Evolutionary conservation across 2,113 vertebrate genomes (phyloP).

Genomic region (Thamnophis sirtalis): DNA sequence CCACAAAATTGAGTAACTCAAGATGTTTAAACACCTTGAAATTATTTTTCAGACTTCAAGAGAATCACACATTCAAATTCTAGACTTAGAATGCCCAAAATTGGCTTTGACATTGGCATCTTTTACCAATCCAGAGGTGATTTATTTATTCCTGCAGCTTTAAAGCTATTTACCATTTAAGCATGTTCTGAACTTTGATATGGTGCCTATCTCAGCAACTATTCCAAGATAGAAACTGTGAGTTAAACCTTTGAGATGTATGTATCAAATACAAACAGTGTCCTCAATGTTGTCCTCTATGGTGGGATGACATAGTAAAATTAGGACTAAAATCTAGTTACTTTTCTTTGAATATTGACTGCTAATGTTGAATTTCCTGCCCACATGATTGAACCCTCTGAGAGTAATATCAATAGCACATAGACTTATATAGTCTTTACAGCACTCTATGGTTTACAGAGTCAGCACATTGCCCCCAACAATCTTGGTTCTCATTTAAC

Average conservation of each 20-base stretch:
- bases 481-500: too few species aligned
- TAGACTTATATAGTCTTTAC: too few species aligned
- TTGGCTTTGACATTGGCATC: background rate
- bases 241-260: background rate
- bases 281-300: background rate
- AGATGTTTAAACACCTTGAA: background rate
- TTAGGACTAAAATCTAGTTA: background rate
- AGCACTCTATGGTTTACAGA: too few species aligned
- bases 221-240: background rate
- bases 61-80: background rate
- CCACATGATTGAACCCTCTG: background rate
- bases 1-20: background rate
- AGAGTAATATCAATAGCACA: background rate
- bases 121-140: background rate
- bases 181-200: background rate
- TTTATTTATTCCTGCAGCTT: background rate
- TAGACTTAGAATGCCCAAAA: background rate
- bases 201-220: background rate
- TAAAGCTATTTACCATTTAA: background rate
- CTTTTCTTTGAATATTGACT: background rate
- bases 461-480: too few species aligned
- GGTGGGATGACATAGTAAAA: background rate
- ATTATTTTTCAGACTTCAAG: background rate
- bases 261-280: background rate
- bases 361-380: too few species aligned